Evolutionary conservation across 2,113 vertebrate species (phyloP).

Genomic region (Pionites leucogaster): DNA sequence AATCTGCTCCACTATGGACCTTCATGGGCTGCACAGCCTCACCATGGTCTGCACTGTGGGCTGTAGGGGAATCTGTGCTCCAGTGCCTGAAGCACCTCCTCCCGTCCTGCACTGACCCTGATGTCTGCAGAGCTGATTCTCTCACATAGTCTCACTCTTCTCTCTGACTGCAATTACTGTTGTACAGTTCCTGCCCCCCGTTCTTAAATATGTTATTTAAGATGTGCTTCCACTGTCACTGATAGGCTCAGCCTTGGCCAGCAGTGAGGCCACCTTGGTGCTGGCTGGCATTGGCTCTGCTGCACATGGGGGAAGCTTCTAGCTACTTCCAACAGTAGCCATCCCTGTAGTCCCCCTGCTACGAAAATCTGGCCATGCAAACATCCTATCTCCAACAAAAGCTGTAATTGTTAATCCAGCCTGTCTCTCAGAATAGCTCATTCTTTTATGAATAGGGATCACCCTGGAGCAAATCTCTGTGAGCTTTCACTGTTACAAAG

Average conservation of each 20-base stretch:
- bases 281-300: accelerated
- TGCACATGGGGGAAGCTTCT: not conserved
- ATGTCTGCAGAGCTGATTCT: not conserved
- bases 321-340: not conserved
- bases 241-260: not conserved
- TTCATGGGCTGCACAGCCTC: not conserved
- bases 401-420: not conserved
- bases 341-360: not conserved
- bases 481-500: not conserved
- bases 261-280: not conserved
- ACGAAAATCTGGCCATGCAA: not conserved
- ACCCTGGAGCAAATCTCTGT: not conserved
- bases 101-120: not conserved
- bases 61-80: not conserved
- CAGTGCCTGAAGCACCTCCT: accelerated
- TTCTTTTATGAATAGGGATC: not conserved
- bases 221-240: not conserved
- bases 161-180: not conserved
- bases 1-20: not conserved
- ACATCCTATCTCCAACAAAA: not conserved
- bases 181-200: not conserved
- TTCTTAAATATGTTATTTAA: not conserved
- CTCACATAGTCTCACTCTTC: not conserved
- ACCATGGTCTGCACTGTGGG: not conserved
- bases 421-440: not conserved